Base-by-base conservation (phyloP, 2,797 vertebrate genomes). In the Prunella strophiata region DNA sequence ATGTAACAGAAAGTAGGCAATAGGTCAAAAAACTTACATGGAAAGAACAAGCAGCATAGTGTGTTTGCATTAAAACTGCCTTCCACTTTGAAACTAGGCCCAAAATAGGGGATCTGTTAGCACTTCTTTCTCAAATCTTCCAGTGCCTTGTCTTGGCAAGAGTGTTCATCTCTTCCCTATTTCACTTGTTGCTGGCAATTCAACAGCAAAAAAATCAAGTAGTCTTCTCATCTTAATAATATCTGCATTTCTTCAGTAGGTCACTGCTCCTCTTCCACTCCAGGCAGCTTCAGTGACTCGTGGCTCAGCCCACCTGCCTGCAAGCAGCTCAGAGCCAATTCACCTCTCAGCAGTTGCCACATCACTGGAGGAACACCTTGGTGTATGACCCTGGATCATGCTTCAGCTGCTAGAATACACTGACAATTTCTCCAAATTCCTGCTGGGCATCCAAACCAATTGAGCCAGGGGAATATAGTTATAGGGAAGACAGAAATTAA, bases 271-370 rank as follows among this genome's bases (percentile, higher is more conserved):
- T 59, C 42, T 77, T 52, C 79, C 21, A 23, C 11, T 9, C 32
- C 1, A 3, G 43, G 50, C 77, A 54, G 54, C n/a, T 57, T 50
- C 32, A 29, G n/a, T 72, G 93, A 30, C 51, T 57, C 43, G 3
- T 20, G 66, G 45, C 54, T 50, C n/a, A 13, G 70, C 66, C 32
- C 1, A 0, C 45, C 21, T 38, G 13, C 65, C 83, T 86, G 61
- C n/a, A 34, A 1, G n/a, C 62, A 86, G 70, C 59, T 59, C 30
- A 2, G 4, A 10, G 57, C 50, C 68, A 13, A 11, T 4, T 76
- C 3, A 1, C 58, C 65, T 45, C 27, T 74, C 1, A 0, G 57
- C 0, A 0, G 8, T 43, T 47, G 27, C 57, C 23, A 0, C 0
- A 0, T 27, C 52, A 8, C 45, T 42, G 55, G 38, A 78, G 62